Conservation (phyloP, 2,797 vertebrate genomes). For the Cygnus olor region DNA sequence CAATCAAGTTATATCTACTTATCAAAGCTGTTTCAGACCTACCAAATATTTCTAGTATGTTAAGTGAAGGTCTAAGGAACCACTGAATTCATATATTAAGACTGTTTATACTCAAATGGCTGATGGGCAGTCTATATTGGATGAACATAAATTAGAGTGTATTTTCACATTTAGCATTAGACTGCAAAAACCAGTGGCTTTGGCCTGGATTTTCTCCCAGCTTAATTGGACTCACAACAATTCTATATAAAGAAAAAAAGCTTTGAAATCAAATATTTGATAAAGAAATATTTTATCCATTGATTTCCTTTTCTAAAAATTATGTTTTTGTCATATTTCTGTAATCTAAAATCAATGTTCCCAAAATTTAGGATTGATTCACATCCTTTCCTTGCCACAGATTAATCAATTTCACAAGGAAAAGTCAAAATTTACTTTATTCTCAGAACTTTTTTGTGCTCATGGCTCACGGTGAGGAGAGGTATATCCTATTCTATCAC, state of each 20-base stretch:
- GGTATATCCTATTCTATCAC: neutral
- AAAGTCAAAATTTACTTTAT: neutral
- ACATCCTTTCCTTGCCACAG: neutral
- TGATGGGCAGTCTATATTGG: neutral
- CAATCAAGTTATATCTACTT: neutral
- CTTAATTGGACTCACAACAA: neutral
- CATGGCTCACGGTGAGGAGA: neutral
- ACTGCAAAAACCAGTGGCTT: neutral
- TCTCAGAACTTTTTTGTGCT: neutral
- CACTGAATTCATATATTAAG: neutral
- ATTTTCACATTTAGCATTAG: neutral
- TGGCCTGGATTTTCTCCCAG: neutral
- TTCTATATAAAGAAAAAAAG: neutral
- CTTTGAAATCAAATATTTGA: neutral
- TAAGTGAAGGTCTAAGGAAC: neutral
- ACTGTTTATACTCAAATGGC: neutral
- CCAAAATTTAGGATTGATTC: neutral
- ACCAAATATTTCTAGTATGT: neutral
- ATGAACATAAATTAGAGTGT: neutral
- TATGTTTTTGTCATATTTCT: neutral
- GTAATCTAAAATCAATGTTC: neutral
- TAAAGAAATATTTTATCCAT: neutral
- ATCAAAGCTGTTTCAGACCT: neutral
- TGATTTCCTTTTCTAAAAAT: neutral
- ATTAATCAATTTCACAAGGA: neutral